Conservation (phyloP, 2,797 vertebrate species). For the Tamandua tetradactyla region DNA sequence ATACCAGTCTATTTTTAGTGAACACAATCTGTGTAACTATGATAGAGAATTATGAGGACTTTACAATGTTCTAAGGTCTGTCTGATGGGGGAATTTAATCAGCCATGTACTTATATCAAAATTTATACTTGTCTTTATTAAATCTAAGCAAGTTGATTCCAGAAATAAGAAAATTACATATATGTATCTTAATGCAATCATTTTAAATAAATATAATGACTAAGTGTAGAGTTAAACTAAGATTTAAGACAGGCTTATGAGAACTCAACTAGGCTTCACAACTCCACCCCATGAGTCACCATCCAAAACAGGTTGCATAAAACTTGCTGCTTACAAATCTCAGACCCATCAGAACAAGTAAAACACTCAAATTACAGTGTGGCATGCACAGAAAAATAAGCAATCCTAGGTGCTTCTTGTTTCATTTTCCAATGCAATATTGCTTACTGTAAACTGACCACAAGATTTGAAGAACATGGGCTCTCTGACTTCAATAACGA, state of each 20-base stretch:
- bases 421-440: neutral
- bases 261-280: slow-evolving; percentile 46
- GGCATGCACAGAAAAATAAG: neutral
- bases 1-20: slow-evolving; percentile 83
- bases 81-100: slow-evolving; percentile 76
- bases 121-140: slow-evolving; percentile 68
- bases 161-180: slow-evolving; percentile 64
- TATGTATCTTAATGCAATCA: slow-evolving; percentile 59
- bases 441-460: neutral
- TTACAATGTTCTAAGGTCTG: slow-evolving; percentile 76
- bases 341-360: neutral
- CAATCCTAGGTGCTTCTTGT: neutral
- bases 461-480: neutral
- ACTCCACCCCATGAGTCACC: neutral
- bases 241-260: slow-evolving; percentile 65
- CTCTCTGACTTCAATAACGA: neutral
- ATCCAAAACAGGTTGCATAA: neutral
- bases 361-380: neutral
- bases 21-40: slow-evolving; percentile 74
- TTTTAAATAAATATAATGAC: slow-evolving; percentile 46
- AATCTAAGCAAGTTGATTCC: slow-evolving; percentile 58
- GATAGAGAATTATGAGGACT: slow-evolving; percentile 79
- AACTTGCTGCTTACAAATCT: neutral
- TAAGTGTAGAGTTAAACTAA: slow-evolving; percentile 39
- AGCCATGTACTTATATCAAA: slow-evolving; percentile 72